Percentiles rank a stretch among this genome's conserved stretches.
These are phyloP conservation scores for Cheilosia grossa DNA, from an alignment of 2,888 invertebrate genomes.

Conservation along the genomic window DNA sequence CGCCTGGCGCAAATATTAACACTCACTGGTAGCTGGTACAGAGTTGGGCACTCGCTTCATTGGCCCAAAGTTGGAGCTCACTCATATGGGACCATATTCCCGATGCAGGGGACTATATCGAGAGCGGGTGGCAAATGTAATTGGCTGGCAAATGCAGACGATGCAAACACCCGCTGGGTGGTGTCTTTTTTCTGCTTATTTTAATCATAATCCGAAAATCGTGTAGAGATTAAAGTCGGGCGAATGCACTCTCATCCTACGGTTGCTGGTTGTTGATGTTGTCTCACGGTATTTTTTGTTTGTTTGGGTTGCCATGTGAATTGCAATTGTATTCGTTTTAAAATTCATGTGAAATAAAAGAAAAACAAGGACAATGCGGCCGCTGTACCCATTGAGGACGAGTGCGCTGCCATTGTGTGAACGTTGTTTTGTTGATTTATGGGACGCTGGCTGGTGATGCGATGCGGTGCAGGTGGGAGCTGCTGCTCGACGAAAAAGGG, in stretches of 20 bases:
- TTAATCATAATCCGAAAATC: constrained; percentile 71
- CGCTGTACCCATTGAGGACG: neutral
- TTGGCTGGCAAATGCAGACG: constrained; percentile 43
- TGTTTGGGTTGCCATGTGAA: constrained; percentile 7
- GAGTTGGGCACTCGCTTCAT: constrained; percentile 13
- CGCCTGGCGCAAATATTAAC: constrained; percentile 57
- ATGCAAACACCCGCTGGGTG: neutral
- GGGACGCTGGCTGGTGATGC: constrained; percentile 32
- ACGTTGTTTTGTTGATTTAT: constrained; percentile 67
- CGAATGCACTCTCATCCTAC: constrained; percentile 21
- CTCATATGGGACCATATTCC: constrained; percentile 36
- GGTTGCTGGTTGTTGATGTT: constrained; percentile 41
- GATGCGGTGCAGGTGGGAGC: constrained; percentile 27
- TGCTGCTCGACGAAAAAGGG: constrained; percentile 21
- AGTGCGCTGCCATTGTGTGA: constrained; percentile 41
- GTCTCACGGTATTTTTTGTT: constrained; percentile 38
- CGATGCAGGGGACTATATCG: constrained; percentile 6
- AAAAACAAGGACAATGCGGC: constrained; percentile 25
- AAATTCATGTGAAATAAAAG: constrained; percentile 40
- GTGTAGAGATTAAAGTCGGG: constrained; percentile 66
- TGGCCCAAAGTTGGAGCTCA: constrained; percentile 1
- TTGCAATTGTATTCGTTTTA: constrained; percentile 68
- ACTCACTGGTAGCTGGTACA: constrained; percentile 5
- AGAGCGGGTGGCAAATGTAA: constrained; percentile 40
- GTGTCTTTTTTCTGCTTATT: constrained; percentile 32